Evolutionary conservation across 2,797 vertebrate genomes (phyloP).

Genomic region (Simalia tracyae): DNA sequence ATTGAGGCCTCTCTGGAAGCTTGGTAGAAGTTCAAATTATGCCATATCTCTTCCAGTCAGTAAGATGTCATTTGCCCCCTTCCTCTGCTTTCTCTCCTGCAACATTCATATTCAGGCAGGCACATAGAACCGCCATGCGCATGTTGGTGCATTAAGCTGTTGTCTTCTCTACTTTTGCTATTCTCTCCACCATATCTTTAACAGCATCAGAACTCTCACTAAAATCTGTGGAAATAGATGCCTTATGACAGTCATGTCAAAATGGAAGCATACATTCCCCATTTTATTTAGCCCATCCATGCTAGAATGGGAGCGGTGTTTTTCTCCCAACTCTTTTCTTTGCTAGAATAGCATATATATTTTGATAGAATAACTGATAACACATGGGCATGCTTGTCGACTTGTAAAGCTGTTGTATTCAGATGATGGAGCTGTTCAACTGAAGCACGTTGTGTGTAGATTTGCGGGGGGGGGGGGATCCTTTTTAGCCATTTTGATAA

Average conservation of each 20-base stretch:
- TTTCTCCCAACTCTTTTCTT: background rate
- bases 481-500: background rate
- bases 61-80: background rate
- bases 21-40: accelerated
- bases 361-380: background rate
- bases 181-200: background rate
- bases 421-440: background rate
- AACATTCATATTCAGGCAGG: background rate
- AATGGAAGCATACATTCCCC: too few relatives aligned
- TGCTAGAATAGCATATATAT: background rate
- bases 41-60: accelerated
- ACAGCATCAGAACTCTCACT: background rate
- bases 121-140: too few relatives aligned
- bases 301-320: too few relatives aligned
- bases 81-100: background rate
- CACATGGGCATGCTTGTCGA: background rate
- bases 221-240: too few relatives aligned
- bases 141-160: too few relatives aligned
- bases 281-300: too few relatives aligned
- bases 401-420: background rate
- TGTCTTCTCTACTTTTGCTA: background rate
- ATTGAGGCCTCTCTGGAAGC: too few relatives aligned
- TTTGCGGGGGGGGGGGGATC: background rate
- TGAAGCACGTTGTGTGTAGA: background rate
- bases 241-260: too few relatives aligned